Conservation (phyloP, 1,140 invertebrate species). For the Eufriesea mexicana region DNA sequence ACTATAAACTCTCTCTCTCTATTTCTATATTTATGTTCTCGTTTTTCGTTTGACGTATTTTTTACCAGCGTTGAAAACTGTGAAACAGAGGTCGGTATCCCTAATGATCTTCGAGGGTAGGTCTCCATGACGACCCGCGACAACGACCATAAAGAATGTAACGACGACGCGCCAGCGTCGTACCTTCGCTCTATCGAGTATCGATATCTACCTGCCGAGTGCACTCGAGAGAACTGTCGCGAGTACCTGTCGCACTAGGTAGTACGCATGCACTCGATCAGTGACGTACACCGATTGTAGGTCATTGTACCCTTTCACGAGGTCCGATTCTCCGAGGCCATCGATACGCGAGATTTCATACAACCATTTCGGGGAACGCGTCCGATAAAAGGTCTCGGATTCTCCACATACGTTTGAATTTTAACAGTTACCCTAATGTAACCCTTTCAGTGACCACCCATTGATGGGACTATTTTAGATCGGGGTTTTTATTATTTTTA, state of each 20-base stretch:
- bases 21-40: too few species aligned
- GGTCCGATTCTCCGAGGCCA: not conserved
- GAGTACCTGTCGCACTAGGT: not conserved
- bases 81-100: not conserved
- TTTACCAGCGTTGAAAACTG: too few species aligned
- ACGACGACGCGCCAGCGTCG: not conserved
- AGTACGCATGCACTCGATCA: constrained; percentile 28
- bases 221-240: constrained; percentile 14
- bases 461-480: too few species aligned
- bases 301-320: constrained; percentile 18
- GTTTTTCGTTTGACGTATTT: too few species aligned
- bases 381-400: not conserved
- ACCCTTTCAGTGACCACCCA: too few species aligned
- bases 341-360: not conserved
- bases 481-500: too few species aligned
- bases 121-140: constrained; percentile 25
- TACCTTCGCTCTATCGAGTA: constrained; percentile 18
- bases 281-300: constrained; percentile 27
- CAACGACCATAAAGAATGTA: constrained; percentile 37
- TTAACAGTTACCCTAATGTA: not conserved
- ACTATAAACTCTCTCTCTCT: too few species aligned
- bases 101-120: constrained; percentile 41
- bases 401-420: not conserved
- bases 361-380: not conserved
- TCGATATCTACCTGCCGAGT: constrained; percentile 31